Evolutionary conservation across 2,797 vertebrate species (phyloP).

Genomic region (Delichon dasypus): DNA sequence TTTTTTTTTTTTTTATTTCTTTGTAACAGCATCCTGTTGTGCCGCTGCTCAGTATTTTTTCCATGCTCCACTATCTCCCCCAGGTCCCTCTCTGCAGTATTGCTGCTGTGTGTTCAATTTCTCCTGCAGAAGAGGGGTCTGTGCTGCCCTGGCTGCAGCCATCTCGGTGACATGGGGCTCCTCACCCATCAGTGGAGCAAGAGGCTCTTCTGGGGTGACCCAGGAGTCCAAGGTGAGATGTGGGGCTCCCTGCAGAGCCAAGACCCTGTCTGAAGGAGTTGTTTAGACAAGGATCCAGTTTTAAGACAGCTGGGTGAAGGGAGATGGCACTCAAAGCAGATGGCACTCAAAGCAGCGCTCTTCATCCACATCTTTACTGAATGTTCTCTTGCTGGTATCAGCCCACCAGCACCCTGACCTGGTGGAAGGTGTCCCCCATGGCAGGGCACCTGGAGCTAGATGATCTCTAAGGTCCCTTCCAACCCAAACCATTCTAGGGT

Average conservation of each 20-base stretch:
- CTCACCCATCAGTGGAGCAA: accelerated
- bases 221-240: background rate
- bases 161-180: background rate
- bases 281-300: background rate
- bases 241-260: background rate
- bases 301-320: background rate
- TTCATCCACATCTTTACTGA: background rate
- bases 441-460: background rate
- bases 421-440: background rate
- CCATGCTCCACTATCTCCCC: constrained; percentile 44
- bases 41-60: background rate
- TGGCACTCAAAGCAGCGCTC: background rate
- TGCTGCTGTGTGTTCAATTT: background rate
- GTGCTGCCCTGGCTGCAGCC: background rate
- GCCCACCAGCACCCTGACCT: background rate
- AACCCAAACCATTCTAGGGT: background rate
- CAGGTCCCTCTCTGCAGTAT: constrained; percentile 42
- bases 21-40: background rate
- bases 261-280: background rate
- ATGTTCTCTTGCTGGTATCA: background rate
- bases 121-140: background rate
- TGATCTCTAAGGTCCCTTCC: background rate
- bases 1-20: background rate
- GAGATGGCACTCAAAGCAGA: background rate
- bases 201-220: background rate